These are phyloP conservation scores for Corydoras maculifer DNA, from an alignment of 2,113 vertebrate species.

Conservation along the genomic window DNA sequence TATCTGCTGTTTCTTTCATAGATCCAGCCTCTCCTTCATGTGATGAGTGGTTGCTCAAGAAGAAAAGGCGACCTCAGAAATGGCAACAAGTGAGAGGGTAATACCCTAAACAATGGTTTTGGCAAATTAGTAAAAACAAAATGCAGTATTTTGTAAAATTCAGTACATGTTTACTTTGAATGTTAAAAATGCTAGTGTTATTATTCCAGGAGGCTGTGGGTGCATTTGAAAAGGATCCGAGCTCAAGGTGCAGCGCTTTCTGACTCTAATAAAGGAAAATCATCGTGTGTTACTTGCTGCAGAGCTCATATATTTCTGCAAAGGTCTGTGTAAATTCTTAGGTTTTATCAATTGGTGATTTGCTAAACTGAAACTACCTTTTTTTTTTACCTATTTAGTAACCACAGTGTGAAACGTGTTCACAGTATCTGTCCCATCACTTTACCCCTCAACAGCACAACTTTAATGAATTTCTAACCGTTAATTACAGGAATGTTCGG, in stretches of 20 bases:
- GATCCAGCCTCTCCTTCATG: slow-evolving; percentile 32
- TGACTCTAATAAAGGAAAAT: not conserved
- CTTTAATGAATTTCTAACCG: too few species aligned
- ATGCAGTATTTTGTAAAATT: not conserved
- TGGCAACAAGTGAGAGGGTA: slow-evolving; percentile 9
- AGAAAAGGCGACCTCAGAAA: slow-evolving; percentile 22
- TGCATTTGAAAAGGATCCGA: slow-evolving; percentile 22
- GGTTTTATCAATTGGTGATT: too few species aligned
- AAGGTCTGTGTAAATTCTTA: slow-evolving; percentile 15
- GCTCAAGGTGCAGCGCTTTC: not conserved
- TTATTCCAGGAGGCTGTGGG: slow-evolving; percentile 24
- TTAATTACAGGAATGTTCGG: slow-evolving; percentile 22
- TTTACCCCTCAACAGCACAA: too few species aligned
- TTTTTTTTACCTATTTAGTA: too few species aligned
- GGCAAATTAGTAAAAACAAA: not conserved
- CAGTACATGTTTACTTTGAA: not conserved
- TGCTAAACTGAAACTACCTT: too few species aligned
- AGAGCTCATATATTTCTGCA: slow-evolving; percentile 35
- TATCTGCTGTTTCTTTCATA: not conserved
- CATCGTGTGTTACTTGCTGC: slow-evolving; percentile 1
- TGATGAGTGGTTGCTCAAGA: slow-evolving; percentile 33
- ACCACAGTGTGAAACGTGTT: too few species aligned
- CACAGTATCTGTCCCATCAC: too few species aligned
- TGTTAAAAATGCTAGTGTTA: not conserved
- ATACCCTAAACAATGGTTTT: not conserved